These are phyloP conservation scores for Chaetoderma sp. DNA, from an alignment of 2,888 invertebrate genomes.

Conservation along the genomic window DNA sequence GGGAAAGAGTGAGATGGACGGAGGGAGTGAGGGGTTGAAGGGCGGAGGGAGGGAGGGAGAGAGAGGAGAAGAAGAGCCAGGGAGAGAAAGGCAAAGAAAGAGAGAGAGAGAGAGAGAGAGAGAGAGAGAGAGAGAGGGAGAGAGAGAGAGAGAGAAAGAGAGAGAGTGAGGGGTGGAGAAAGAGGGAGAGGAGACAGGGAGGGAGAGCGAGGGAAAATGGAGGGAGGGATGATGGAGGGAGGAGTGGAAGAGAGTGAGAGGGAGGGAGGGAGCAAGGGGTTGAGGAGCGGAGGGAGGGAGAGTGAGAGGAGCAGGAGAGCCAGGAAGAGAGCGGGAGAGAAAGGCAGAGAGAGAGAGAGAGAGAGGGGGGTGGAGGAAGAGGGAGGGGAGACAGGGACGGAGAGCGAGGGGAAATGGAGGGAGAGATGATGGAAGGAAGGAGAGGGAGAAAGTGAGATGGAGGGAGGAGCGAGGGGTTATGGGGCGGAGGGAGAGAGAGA, in stretches of 20 bases:
- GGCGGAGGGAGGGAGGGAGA: not conserved
- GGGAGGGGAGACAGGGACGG: no score
- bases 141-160: not conserved
- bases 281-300: no score
- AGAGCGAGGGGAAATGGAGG: no score
- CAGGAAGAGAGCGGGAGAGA: no score
- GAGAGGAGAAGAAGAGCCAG: not conserved
- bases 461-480: no score
- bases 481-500: not conserved
- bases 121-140: not conserved
- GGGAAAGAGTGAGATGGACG: not conserved
- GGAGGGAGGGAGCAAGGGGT: no score
- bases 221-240: not conserved
- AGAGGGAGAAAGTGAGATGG: not conserved
- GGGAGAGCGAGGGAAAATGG: not conserved
- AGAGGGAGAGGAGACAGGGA: not conserved
- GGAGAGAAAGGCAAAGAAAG: not conserved
- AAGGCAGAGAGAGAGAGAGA: not conserved
- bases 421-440: no score
- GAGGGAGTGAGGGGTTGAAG: not conserved
- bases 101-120: not conserved
- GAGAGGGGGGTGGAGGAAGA: no score
- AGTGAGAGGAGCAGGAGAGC: no score
- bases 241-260: no score
- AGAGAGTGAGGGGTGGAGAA: not conserved